Conservation (phyloP, 30 jellyfish, hydroid and myxozoan species). For the Mastigias papua region DNA sequence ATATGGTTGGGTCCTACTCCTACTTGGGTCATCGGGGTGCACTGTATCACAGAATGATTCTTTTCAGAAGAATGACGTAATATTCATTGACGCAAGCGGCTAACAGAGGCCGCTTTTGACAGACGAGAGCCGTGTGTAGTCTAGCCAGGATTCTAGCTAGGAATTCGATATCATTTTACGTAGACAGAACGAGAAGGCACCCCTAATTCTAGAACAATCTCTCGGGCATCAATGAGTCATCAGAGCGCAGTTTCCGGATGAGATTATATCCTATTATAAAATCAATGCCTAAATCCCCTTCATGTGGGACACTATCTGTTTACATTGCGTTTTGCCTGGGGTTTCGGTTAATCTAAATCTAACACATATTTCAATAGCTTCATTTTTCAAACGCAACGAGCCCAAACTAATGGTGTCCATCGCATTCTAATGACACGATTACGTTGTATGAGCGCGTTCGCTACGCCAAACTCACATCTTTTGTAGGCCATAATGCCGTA, state of each 20-base stretch:
- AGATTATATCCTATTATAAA: neutral
- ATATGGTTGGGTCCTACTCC: no score
- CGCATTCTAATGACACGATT: no score
- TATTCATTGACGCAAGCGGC: no score
- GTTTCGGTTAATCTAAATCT: no score
- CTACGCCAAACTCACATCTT: no score
- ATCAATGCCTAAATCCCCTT: neutral
- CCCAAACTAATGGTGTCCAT: neutral
- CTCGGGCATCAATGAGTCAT: neutral
- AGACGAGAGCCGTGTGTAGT: no score
- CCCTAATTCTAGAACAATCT: neutral
- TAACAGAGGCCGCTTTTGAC: no score
- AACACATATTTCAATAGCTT: neutral
- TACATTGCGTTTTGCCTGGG: neutral
- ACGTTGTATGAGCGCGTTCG: no score
- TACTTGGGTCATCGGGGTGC: no score
- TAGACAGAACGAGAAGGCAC: neutral
- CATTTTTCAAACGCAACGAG: neutral
- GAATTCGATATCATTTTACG: neutral
- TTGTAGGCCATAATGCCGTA: neutral
- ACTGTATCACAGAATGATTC: no score
- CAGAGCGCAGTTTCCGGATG: neutral
- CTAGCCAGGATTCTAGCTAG: no score
- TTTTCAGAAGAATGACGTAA: no score
- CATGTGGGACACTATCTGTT: neutral